Evolutionary conservation across 2,888 invertebrate species (phyloP), one percentile per base, ranked within the genome.

Genomic region (Erebia epiphron): DNA sequence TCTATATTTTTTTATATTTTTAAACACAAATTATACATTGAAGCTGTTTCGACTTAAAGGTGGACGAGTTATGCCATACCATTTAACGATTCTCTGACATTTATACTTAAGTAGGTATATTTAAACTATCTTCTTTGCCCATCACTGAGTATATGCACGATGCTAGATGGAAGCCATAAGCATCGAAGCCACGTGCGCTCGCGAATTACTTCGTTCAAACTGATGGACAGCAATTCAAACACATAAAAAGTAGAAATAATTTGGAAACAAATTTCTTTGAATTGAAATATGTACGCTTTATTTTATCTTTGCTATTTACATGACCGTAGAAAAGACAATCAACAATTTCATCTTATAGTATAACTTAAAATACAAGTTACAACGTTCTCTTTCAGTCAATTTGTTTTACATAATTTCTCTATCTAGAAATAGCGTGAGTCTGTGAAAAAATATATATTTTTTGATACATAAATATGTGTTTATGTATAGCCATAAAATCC

Each of bases 281-380:
- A 49, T 86, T 83, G 86, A 89, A 89, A 88, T 89, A 87, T 83
- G 78, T 71, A 35, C 7, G 35, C 78, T 84, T 86, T 83, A 83
- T 78, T 78, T 75, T 76, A 77, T 85, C 81, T 81, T 85, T 80
- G 91, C 90, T 92, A 91, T 91, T 82, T 92, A 93, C 92, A 93
- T 83, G 90, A 88, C 88, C 87, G 89, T 92, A 91, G 88, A 91
- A 91, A 92, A 90, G 86, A 89, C 91, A 90, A 79, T 81, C 81
- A 83, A 89, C 88, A 88, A 85, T 86, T 85, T 85, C 79, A 46
- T 77, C 86, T 88, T 88, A 90, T 84, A 86, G 84, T 89, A n/a
- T n/a, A 91, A 89, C 90, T 88, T 89, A 91, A 86, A 88, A 85
- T 89, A 90, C n/a, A n/a, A n/a, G n/a, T n/a, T n/a, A n/a, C 83